phyloP scores from a whole-genome alignment of 2,113 vertebrate species.

The Nesoenas mayeri region DNA sequence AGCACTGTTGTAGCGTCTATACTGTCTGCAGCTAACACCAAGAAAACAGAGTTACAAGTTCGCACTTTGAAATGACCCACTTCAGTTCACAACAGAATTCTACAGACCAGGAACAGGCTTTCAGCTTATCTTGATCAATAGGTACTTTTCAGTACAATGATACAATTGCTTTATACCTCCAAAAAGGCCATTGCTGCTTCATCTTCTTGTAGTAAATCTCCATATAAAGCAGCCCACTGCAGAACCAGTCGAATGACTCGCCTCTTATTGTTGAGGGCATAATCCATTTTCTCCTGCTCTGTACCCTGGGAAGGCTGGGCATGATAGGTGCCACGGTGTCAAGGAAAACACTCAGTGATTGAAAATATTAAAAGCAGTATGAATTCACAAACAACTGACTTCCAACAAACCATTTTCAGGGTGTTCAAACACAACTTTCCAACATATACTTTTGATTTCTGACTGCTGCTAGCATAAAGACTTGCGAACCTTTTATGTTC shows the following conservation, averaged over 20 bases:
- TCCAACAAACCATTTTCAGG: not conserved
- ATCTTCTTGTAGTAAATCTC: constrained; percentile 90
- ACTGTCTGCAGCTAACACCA: not conserved
- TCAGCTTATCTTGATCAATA: not conserved
- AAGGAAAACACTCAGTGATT: constrained; percentile 76
- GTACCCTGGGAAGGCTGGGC: constrained; percentile 93
- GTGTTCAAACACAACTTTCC: not conserved
- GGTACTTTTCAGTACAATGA: not conserved
- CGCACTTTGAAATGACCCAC: not conserved
- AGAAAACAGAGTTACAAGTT: not conserved
- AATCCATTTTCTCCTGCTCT: constrained; percentile 95
- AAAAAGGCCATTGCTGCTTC: constrained; percentile 86
- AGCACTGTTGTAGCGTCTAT: not conserved
- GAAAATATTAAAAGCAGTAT: not conserved
- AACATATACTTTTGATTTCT: not conserved
- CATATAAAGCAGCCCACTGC: constrained; percentile 87
- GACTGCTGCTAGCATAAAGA: not conserved
- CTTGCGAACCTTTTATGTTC: not conserved
- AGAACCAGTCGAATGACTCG: constrained; percentile 90
- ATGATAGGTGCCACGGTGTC: constrained; percentile 88
- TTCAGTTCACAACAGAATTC: not conserved
- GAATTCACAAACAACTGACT: not conserved
- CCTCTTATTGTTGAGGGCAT: constrained; percentile 94
- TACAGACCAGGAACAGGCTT: not conserved
- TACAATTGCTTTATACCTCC: constrained; percentile 76